These are phyloP conservation scores for Tyria jacobaeae DNA, from an alignment of 2,888 invertebrate genomes.

Conservation along the genomic window DNA sequence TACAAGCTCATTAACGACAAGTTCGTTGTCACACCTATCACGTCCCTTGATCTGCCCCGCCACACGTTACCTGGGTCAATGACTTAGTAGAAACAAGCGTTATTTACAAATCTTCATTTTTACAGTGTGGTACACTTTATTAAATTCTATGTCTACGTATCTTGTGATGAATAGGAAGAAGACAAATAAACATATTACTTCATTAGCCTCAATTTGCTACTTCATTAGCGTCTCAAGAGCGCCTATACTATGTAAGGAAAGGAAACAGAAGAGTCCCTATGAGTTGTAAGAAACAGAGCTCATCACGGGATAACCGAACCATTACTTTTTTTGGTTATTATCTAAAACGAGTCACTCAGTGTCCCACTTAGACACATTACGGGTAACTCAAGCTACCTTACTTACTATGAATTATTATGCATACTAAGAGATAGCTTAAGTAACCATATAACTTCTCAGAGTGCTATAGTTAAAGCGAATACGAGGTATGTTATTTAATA, in stretches of 20 bases:
- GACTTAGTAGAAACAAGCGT: constrained; percentile 12
- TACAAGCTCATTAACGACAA: constrained; percentile 30
- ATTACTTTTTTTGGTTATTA: background rate
- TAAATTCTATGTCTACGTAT: too few species aligned
- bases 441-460: too few species aligned
- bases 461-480: too few species aligned
- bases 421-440: background rate
- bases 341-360: background rate
- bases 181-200: too few species aligned
- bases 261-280: too few species aligned
- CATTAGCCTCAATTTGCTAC: too few species aligned
- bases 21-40: constrained; percentile 24
- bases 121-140: background rate
- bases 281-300: background rate
- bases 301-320: background rate
- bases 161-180: too few species aligned
- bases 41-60: constrained; percentile 12
- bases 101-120: background rate
- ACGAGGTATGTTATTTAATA: too few species aligned
- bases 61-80: constrained; percentile 21
- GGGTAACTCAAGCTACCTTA: too few species aligned
- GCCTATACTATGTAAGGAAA: too few species aligned
- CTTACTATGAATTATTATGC: too few species aligned
- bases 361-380: background rate
- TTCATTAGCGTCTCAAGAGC: too few species aligned